Evolutionary conservation across 2,113 vertebrate genomes (phyloP).

Genomic region (Argyrosomus japonicus): DNA sequence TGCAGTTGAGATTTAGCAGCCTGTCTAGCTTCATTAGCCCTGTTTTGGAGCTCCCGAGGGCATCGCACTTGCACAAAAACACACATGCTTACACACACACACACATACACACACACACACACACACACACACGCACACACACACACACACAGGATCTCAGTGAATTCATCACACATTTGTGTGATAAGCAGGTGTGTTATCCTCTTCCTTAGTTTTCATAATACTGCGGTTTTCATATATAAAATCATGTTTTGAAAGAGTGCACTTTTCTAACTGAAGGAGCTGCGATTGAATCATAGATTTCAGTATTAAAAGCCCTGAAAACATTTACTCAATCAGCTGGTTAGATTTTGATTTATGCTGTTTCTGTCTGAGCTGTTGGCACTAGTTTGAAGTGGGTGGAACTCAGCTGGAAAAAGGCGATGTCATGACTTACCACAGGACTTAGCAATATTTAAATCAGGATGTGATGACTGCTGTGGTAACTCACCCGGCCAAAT

Average conservation of each 20-base stretch:
- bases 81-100: not conserved
- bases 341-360: too few relatives aligned
- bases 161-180: constrained; percentile 53
- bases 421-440: too few relatives aligned
- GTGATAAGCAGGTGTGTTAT: constrained; percentile 41
- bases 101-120: constrained; percentile 18
- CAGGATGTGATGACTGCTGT: too few relatives aligned
- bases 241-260: not conserved
- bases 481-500: too few relatives aligned
- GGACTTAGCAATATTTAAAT: too few relatives aligned
- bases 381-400: too few relatives aligned
- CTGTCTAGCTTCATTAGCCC: constrained; percentile 71
- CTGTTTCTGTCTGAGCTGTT: too few relatives aligned
- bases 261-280: not conserved
- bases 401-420: too few relatives aligned
- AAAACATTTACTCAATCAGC: not conserved
- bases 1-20: constrained; percentile 63
- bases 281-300: not conserved
- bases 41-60: constrained; percentile 58
- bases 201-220: not conserved
- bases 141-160: constrained; percentile 30
- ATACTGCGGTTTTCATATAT: not conserved
- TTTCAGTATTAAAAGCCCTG: not conserved
- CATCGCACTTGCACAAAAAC: constrained; percentile 8
- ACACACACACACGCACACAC: not conserved